Percentiles rank a stretch among this genome's conserved stretches.
phyloP scores from a whole-genome alignment of 2,113 vertebrate genomes.

The Ursus arctos region DNA sequence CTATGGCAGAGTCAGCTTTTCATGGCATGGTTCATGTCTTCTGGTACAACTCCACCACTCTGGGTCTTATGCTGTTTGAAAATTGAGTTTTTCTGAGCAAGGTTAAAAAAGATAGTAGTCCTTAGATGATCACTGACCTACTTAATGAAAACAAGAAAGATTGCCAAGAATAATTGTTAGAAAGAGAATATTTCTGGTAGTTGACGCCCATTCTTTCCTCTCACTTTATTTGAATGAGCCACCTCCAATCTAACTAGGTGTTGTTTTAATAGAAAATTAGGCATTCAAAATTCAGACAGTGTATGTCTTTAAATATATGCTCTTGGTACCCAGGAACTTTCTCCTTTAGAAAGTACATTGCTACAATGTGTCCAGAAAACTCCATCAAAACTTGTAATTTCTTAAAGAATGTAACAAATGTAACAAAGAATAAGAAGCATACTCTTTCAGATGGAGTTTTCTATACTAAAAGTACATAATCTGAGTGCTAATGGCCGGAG shows the following conservation, averaged over 20 bases:
- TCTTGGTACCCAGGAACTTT: constrained; percentile 68
- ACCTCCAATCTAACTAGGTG: constrained; percentile 81
- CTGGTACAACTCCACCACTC: neutral
- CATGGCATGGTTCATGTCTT: neutral
- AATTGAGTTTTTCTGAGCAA: constrained; percentile 74
- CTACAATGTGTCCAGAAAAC: constrained; percentile 66
- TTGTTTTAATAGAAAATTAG: constrained; percentile 79
- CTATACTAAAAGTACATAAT: constrained; percentile 75
- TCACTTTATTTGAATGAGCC: constrained; percentile 60
- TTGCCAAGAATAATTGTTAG: neutral
- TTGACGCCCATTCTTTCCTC: neutral
- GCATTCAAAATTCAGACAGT: constrained; percentile 78
- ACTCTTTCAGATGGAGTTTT: constrained; percentile 73
- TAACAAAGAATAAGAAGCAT: constrained; percentile 77
- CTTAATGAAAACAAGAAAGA: constrained; percentile 31
- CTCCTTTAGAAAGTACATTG: constrained; percentile 47
- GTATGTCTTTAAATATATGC: constrained; percentile 76
- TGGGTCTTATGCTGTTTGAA: neutral
- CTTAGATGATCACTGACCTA: constrained; percentile 65
- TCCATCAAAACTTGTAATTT: constrained; percentile 68
- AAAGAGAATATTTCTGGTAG: constrained; percentile 58
- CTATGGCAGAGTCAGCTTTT: neutral
- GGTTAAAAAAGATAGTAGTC: constrained; percentile 65
- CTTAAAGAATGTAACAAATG: neutral
- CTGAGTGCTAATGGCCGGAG: neutral